Evolutionary conservation across 1,140 invertebrate genomes (phyloP).

Genomic region (Zaprionus taronus): DNA sequence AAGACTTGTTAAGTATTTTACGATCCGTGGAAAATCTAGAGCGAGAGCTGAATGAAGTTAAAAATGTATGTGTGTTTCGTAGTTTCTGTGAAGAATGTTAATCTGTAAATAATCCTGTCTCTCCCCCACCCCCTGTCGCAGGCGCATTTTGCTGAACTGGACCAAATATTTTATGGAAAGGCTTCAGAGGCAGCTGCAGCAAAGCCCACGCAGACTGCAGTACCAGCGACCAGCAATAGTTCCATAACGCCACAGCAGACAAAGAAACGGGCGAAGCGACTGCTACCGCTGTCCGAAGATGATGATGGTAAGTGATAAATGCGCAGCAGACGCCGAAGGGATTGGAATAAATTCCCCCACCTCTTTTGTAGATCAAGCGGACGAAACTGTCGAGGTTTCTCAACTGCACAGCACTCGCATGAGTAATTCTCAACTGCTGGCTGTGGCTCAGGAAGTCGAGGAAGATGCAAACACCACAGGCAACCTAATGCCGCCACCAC

Average conservation of each 20-base stretch:
- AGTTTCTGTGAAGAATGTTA: neutral
- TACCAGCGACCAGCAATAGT: slow-evolving; percentile 4
- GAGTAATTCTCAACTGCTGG: slow-evolving; percentile 71
- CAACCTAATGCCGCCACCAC: slow-evolving; percentile 69
- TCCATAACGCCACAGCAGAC: slow-evolving; percentile 72
- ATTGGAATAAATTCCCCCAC: neutral
- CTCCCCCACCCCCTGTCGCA: slow-evolving; percentile 2
- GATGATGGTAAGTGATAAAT: slow-evolving; percentile 51
- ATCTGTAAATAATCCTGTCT: neutral
- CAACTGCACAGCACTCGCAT: slow-evolving; percentile 32
- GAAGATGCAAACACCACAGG: slow-evolving; percentile 51
- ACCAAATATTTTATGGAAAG: slow-evolving; percentile 60
- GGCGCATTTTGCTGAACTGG: slow-evolving; percentile 61
- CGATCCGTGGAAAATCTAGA: slow-evolving; percentile 33
- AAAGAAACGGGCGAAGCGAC: slow-evolving; percentile 73
- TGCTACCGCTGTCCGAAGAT: slow-evolving; percentile 58
- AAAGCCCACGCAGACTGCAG: slow-evolving; percentile 13
- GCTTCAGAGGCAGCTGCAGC: neutral
- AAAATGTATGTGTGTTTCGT: slow-evolving; percentile 42
- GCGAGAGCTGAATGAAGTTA: slow-evolving; percentile 42
- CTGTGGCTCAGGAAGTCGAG: slow-evolving; percentile 44
- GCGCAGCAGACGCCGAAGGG: neutral
- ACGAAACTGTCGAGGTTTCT: slow-evolving; percentile 11
- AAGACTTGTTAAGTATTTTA: slow-evolving; percentile 61
- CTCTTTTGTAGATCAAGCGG: neutral